phyloP scores from a whole-genome alignment of 2,113 vertebrate species.

The Cyprinodon tularosa region DNA sequence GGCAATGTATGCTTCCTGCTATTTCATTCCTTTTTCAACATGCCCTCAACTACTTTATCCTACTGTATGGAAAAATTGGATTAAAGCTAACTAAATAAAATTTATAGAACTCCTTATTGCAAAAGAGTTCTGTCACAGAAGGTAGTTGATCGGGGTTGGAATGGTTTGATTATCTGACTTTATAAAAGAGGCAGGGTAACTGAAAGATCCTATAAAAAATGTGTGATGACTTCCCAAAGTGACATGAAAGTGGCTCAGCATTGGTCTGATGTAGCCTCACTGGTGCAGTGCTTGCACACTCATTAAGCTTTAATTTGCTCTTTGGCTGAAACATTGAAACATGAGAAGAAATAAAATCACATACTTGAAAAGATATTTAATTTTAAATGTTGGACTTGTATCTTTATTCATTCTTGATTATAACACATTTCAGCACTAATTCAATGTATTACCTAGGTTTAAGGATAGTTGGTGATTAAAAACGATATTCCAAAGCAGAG shows the following conservation, averaged over 20 bases:
- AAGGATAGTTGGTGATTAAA: too few relatives aligned
- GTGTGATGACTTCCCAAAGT: slow-evolving; percentile 31
- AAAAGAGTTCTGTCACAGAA: not conserved
- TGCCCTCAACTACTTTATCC: not conserved
- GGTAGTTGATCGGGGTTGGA: not conserved
- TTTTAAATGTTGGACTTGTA: not conserved
- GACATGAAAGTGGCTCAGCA: slow-evolving; percentile 28
- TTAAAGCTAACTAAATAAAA: not conserved
- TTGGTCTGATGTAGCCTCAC: slow-evolving; percentile 38
- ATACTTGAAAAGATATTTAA: not conserved
- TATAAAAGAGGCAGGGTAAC: not conserved
- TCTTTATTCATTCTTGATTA: not conserved
- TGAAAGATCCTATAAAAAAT: slow-evolving; percentile 33
- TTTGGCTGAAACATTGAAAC: not conserved
- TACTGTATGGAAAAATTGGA: not conserved
- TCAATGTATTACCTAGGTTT: not conserved
- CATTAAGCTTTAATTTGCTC: slow-evolving; percentile 26
- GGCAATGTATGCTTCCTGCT: not conserved
- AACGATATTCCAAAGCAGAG: too few relatives aligned
- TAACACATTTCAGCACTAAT: slow-evolving; percentile 4
- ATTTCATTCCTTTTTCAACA: not conserved
- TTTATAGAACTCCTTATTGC: not conserved
- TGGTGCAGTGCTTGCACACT: slow-evolving; percentile 9
- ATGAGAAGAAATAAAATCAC: not conserved
- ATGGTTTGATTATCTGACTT: slow-evolving; percentile 2